A percentile compares a stretch with the other conserved stretches of the same genome.
phyloP scores from a whole-genome alignment of 2,797 vertebrate species.

The Xyrichtys novacula region DNA sequence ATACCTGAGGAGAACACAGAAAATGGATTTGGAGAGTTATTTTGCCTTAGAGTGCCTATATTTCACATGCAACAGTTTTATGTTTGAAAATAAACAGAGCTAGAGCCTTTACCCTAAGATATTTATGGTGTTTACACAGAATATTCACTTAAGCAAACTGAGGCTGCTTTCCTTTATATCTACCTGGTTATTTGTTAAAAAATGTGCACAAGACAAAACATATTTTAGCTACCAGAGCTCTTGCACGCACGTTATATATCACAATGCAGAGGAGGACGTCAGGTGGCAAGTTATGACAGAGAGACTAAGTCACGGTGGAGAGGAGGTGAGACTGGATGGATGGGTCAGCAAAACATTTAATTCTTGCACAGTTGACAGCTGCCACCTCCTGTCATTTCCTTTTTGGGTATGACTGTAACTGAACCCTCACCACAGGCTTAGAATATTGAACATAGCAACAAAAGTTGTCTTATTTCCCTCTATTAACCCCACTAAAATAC shows the following conservation, averaged over 20 bases:
- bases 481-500: too few relatives aligned
- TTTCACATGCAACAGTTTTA: not conserved
- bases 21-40: not conserved
- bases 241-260: not conserved
- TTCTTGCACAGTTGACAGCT: not conserved
- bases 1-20: constrained; percentile 84
- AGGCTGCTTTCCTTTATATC: not conserved
- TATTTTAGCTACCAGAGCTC: not conserved
- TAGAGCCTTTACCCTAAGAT: too few relatives aligned
- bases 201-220: not conserved
- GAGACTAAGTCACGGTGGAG: not conserved
- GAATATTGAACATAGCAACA: not conserved
- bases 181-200: not conserved
- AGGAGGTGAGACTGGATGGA: not conserved
- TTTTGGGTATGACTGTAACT: not conserved
- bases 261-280: not conserved
- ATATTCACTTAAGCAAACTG: not conserved
- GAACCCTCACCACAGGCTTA: not conserved
- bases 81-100: too few relatives aligned
- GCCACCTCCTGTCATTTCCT: not conserved
- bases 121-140: too few relatives aligned
- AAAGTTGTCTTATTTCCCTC: too few relatives aligned
- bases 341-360: not conserved
- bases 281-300: not conserved
- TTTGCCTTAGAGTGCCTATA: not conserved